These are phyloP conservation scores for Turritopsis rubra DNA, from an alignment of 30 jellyfish, hydroid and myxozoan species.

Conservation along the genomic window DNA sequence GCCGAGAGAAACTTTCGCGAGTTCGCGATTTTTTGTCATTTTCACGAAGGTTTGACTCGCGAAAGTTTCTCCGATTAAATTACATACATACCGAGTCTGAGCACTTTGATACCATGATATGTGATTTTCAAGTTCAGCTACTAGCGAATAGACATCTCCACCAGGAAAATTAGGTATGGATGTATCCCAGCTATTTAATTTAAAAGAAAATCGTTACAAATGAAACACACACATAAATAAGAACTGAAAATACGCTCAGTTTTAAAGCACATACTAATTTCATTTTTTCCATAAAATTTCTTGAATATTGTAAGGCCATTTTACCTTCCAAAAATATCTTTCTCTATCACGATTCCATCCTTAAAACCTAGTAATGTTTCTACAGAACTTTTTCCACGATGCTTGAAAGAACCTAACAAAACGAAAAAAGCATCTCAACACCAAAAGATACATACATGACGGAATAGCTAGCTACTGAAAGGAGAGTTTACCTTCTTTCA, in stretches of 20 bases:
- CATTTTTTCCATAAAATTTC: too few species aligned
- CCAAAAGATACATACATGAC: background rate
- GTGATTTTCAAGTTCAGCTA: constrained; percentile 47
- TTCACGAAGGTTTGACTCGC: too few species aligned
- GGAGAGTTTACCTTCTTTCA: constrained; percentile 31
- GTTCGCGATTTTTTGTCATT: too few species aligned
- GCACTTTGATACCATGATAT: constrained; percentile 33
- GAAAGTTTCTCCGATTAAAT: too few species aligned
- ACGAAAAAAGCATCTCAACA: background rate
- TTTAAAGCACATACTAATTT: too few species aligned
- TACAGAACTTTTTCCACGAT: constrained; percentile 20
- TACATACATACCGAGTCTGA: constrained; percentile 22
- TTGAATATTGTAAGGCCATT: background rate
- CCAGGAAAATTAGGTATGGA: constrained; percentile 37
- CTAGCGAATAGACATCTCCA: constrained; percentile 36
- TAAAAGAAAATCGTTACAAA: background rate
- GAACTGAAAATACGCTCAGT: too few species aligned
- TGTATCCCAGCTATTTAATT: constrained; percentile 16
- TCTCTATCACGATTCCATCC: constrained; percentile 20
- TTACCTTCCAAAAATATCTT: constrained; percentile 39
- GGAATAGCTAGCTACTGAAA: too few species aligned
- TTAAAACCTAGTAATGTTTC: constrained; percentile 22
- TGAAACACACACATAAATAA: background rate
- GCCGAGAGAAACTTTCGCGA: background rate
- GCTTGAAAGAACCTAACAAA: constrained; percentile 10